Base-by-base conservation (phyloP, 2,797 vertebrate genomes). In the Neosilurus mollespiculum region DNA sequence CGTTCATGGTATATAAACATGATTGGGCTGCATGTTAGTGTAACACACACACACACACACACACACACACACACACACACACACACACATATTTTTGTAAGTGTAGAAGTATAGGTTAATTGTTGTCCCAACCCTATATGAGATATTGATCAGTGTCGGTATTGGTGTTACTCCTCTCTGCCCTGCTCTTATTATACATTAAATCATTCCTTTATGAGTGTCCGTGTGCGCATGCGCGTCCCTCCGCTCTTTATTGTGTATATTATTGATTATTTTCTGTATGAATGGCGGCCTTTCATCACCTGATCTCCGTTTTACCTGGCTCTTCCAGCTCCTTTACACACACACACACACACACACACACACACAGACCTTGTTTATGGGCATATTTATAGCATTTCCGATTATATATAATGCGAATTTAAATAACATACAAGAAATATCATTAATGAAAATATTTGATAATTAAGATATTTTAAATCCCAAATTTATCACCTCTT, bases 191-290 rank as follows among this genome's bases (percentile, higher is more conserved):
- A 78, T 78, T 78, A 64, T 51, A 78, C 64, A 64, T 78, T 78
- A 51, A 78, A 78, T 78, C 37, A 49, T 78, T 64, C 9, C 26
- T 78, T 78, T 64, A 71, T 80, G 77, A 81, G 70, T 65, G 78
- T 75, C 83, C 86, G 64, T 86, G 73, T 34, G 66, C 67, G 54
- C 67, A 56, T 81, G 66, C 67, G 54, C 56, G 9, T 37, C 3
- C 8, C 4, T 66, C 87, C 64, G 26, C 62, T 87, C 89, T 88
- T 81, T 88, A 88, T 91, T 89, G 86, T 78, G 81, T 53, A 70
- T 85, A 70, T 85, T 87, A 89, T 78, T 66, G 86, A 87, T 65
- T 87, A 86, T 87, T 78, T 84, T 83, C 61, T 78, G 83, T 64
- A 83, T 71, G 79, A 82, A 85, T 69, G 77, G 85, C 66, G 81